Evolutionary conservation across 2,797 vertebrate species (phyloP), one percentile per base, ranked within the genome.

Genomic region (Crypturellus tataupa): DNA sequence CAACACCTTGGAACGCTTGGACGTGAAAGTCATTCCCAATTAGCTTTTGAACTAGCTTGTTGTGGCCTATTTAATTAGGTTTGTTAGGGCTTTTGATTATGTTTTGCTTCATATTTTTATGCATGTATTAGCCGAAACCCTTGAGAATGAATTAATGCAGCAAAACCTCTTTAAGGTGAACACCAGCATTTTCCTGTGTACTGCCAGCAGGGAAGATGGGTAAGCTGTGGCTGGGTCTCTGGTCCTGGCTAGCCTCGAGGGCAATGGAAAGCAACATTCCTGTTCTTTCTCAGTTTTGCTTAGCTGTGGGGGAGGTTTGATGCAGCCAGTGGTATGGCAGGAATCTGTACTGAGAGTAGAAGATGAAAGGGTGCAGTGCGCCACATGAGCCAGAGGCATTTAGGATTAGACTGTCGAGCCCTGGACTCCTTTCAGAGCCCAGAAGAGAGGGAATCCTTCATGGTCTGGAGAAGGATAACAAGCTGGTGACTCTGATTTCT

Each of bases 271-370:
- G 91, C 91, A 91, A 15, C 95, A 95, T 94, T 96, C 85, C 92
- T 96, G 2, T 82, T 94, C 64, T 94, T 71, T 85, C 87, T 91
- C 7, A 53, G 68, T 96, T 91, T 89, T 94, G 68, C 87, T 94
- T 89, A 91, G 87, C 1, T 1, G 86, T 94, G 92, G 93, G 96
- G 94, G 96, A 97, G 94, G 94, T 69, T 94, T 83, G 90, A 65
- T 90, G 65, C 93, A 85, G 92, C 55, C 86, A 58, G 86, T 94
- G 96, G 95, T 96, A 96, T 97, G 96, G 96, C 94, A 97, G 92
- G 96, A 97, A 97, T 97, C 95, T 80, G 63, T 70, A 12, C 67
- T 88, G 84, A 94, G 95, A 93, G 89, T 24, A 94, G 96, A 94
- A 96, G 92, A 97, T 97, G 94, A 97, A 97, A 96, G 93, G 49